Base-by-base conservation (phyloP, 2,888 invertebrate species). In the Brachyopa scutellaris region DNA sequence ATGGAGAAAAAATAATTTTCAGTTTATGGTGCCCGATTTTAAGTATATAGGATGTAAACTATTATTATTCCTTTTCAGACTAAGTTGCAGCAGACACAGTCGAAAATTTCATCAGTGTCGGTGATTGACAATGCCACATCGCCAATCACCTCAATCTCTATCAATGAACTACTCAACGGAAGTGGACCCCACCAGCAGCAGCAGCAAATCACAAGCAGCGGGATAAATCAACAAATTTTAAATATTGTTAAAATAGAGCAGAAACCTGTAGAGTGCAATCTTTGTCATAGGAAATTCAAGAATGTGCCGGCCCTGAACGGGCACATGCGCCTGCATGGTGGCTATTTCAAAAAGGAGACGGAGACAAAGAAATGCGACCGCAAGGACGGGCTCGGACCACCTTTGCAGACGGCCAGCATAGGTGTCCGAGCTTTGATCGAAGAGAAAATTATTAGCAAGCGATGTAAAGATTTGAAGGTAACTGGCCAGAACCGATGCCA, bases 291-390 rank as follows among this genome's bases (percentile, higher is more conserved):
- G 86, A 96, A 97, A 90, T 99, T 99, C 92, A 99, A 99, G 92
- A 99, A 98, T 91, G 96, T 98, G 90, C 98, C 98, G 17, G 99
- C 99, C 23, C 93, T 99, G 69, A 99, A 99, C 91, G 99, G 99
- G 6, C 99, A 99, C 89, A 99, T 99, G 99, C 93, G 99, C 87
- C 92, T 99, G 84, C 99, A 99, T 90, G 99, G 99, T 45, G 98
- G 99, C 69, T 99, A 98, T 91, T 97, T 97, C 88, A 98, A 98
- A 91, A 97, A 97, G 95, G 96, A 97, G 88, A 94, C 96, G 0
- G 97, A 97, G 86, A 94, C 93, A 85, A 97, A 96, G 89, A 97
- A 97, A 89, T 92, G 93, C 86, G 96, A 97, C 86, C 97, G 96
- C 89, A 96, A 96, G 87, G 96, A 97, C 88, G 92, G 94, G 1